Conservation (phyloP, 2,888 invertebrate species). For the Drosophila ustulata region DNA sequence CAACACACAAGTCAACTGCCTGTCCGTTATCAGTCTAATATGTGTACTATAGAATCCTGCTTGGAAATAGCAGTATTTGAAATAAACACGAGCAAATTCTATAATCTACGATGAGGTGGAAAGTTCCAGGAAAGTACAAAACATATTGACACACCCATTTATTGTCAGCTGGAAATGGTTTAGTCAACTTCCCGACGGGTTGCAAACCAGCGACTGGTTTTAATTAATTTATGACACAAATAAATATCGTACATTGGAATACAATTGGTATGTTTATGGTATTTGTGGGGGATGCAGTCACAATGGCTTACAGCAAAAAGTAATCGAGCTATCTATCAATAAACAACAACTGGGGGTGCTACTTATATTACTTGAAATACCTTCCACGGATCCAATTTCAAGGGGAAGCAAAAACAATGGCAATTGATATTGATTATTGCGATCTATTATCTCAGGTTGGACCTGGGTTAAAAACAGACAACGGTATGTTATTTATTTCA, state of each 20-base stretch:
- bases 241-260: slow-evolving; percentile 8
- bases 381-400: not conserved
- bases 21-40: slow-evolving; percentile 2
- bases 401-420: not conserved
- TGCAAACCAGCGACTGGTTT: slow-evolving; percentile 15
- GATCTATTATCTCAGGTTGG: not conserved
- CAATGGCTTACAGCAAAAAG: slow-evolving; percentile 2
- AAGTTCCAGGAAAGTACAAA: slow-evolving; percentile 17
- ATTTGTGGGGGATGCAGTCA: slow-evolving; percentile 17
- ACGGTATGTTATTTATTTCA: not conserved
- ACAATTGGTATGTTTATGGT: slow-evolving; percentile 35
- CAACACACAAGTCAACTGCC: not conserved
- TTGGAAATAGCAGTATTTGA: not conserved
- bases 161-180: slow-evolving; percentile 15
- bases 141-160: slow-evolving; percentile 49
- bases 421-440: slow-evolving; percentile 7
- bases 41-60: slow-evolving; percentile 5
- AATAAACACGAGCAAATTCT: slow-evolving; percentile 11
- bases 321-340: slow-evolving; percentile 17
- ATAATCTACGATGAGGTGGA: slow-evolving; percentile 18
- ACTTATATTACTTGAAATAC: not conserved
- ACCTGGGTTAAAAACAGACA: not conserved
- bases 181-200: slow-evolving; percentile 12
- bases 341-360: not conserved
- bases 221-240: slow-evolving; percentile 35